phyloP scores from a whole-genome alignment of 2,113 vertebrate genomes.

The Periophthalmodon schlosseri region DNA sequence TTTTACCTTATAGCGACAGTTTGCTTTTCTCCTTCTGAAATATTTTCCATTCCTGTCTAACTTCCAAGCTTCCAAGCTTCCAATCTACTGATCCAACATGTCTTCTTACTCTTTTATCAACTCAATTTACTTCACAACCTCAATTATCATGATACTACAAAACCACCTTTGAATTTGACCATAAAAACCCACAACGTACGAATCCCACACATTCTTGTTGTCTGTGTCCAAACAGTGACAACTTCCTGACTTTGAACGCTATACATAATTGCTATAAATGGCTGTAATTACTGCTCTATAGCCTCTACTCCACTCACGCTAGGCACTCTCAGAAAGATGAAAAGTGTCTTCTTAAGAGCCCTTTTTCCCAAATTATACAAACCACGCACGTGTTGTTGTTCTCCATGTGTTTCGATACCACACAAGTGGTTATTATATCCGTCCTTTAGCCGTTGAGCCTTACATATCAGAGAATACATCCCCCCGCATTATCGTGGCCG shows the following conservation, averaged over 20 bases:
- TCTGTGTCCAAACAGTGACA: not conserved
- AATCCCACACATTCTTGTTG: not conserved
- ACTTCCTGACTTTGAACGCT: slow-evolving; percentile 30
- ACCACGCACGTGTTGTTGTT: not conserved
- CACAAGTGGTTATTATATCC: not conserved
- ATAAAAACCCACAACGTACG: not conserved
- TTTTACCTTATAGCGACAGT: too few relatives aligned
- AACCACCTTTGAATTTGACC: not conserved
- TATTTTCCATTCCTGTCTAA: too few relatives aligned
- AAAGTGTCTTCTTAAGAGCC: not conserved
- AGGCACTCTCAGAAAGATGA: slow-evolving; percentile 8
- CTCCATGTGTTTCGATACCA: not conserved
- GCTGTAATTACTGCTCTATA: slow-evolving; percentile 33
- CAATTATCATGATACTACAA: not conserved
- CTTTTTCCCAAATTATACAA: slow-evolving; percentile 8
- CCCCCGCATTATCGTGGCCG: not conserved
- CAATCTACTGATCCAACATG: too few relatives aligned
- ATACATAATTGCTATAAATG: slow-evolving; percentile 28
- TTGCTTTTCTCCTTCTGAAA: too few relatives aligned
- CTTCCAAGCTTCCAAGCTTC: too few relatives aligned
- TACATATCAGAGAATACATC: not conserved
- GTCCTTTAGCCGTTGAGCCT: not conserved
- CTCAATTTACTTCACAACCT: not conserved
- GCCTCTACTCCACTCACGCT: slow-evolving; percentile 9
- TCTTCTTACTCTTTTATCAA: too few relatives aligned